A percentile compares a stretch with the other conserved stretches of the same genome.
phyloP scores from a whole-genome alignment of 2,888 invertebrate genomes.

The Zaprionus bogoriensis region DNA sequence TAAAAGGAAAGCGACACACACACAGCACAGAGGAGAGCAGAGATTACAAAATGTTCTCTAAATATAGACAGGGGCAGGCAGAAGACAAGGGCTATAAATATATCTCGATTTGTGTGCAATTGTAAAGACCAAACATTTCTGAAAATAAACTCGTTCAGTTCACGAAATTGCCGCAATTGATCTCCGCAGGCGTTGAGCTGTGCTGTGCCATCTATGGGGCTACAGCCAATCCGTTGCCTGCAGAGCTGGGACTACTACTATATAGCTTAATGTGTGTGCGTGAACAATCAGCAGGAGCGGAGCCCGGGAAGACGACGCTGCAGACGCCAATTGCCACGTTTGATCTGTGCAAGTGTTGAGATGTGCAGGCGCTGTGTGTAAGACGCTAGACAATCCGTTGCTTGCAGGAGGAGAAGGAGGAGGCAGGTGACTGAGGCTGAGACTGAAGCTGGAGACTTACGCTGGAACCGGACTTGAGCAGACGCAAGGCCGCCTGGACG shows the following conservation, averaged over 20 bases:
- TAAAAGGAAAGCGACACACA: neutral
- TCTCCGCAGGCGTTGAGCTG: slow-evolving; percentile 33
- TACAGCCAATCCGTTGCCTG: slow-evolving; percentile 10
- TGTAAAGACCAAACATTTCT: slow-evolving; percentile 66
- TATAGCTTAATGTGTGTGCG: neutral
- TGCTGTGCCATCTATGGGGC: slow-evolving; percentile 9
- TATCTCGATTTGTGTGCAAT: slow-evolving; percentile 39
- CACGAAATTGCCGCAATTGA: slow-evolving; percentile 61
- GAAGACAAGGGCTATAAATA: neutral
- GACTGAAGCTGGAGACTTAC: slow-evolving; percentile 83
- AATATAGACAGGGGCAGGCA: neutral
- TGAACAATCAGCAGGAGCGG: neutral
- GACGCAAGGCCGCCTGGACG: slow-evolving; percentile 96
- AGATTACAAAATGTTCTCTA: neutral
- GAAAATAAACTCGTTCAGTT: slow-evolving; percentile 54
- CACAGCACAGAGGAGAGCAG: neutral
- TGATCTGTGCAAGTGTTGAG: slow-evolving; percentile 69
- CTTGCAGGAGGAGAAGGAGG: too few relatives aligned
- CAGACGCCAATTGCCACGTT: neutral
- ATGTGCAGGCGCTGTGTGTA: slow-evolving; percentile 39
- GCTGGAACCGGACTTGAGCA: slow-evolving; percentile 95
- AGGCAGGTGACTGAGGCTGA: too few relatives aligned
- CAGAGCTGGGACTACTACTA: neutral
- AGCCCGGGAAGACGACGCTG: neutral
- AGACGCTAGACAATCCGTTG: slow-evolving; percentile 51